Evolutionary conservation across 2,113 vertebrate genomes (phyloP).

Genomic region (Paratilapia polleni): DNA sequence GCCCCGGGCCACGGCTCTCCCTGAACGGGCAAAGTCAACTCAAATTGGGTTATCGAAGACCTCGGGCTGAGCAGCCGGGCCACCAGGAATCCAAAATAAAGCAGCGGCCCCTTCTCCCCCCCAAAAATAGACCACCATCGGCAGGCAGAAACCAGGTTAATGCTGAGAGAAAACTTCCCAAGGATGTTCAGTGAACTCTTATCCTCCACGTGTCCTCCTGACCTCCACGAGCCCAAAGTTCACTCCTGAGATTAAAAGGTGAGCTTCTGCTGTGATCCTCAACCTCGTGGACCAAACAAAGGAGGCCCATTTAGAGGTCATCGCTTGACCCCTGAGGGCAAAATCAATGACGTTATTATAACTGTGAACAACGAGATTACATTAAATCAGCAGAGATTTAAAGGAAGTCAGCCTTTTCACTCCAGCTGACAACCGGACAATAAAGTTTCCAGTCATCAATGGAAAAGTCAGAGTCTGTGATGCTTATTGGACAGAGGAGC

Average conservation of each 20-base stretch:
- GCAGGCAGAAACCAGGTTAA: constrained; percentile 75
- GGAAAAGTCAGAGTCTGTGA: background rate
- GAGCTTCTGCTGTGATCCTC: background rate
- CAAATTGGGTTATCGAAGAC: constrained; percentile 82
- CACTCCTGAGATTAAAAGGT: background rate
- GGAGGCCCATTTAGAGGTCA: constrained; percentile 59
- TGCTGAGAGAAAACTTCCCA: constrained; percentile 43
- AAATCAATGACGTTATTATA: constrained; percentile 66
- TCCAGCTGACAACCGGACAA: constrained; percentile 5
- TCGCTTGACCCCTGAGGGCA: constrained; percentile 48
- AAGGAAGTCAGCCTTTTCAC: constrained; percentile 9
- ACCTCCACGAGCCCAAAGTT: constrained; percentile 15
- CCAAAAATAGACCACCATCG: constrained; percentile 72
- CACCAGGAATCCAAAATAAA: constrained; percentile 80
- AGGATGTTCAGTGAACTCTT: constrained; percentile 33
- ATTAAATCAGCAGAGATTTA: constrained; percentile 4
- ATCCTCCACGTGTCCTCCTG: constrained; percentile 30
- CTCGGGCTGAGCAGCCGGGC: constrained; percentile 74
- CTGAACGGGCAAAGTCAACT: constrained; percentile 80
- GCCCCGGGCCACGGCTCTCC: constrained; percentile 73
- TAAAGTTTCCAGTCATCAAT: constrained; percentile 12
- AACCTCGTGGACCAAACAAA: constrained; percentile 37
- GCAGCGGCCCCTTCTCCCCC: constrained; percentile 60
- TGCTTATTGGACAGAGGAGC: background rate
- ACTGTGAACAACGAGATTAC: constrained; percentile 43